phyloP scores from a whole-genome alignment of 37 sponge, comb jelly and placozoan species.

The Aplysina aerophoba region DNA sequence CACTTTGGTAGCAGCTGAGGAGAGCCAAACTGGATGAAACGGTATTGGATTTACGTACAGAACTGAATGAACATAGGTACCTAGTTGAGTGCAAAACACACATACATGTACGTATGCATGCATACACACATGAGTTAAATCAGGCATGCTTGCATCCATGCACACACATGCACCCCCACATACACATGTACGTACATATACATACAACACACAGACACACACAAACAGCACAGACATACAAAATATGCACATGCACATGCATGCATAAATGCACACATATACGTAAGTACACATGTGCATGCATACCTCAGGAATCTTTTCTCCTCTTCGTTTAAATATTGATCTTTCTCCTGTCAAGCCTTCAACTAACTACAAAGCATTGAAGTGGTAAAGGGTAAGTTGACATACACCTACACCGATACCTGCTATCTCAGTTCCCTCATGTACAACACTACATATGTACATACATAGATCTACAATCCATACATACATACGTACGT shows the following conservation, averaged over 20 bases:
- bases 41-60: background rate
- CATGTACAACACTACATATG: conserved; percentile 7
- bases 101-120: background rate
- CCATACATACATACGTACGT: too few relatives aligned
- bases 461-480: too few relatives aligned
- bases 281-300: conserved; percentile 2
- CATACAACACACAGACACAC: background rate
- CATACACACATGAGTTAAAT: background rate
- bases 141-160: background rate
- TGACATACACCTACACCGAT: too few relatives aligned
- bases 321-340: conserved; percentile 84
- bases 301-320: conserved; percentile 68
- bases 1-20: conserved; percentile 70
- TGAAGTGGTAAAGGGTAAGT: too few relatives aligned
- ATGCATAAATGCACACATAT: too few relatives aligned
- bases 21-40: conserved; percentile 31
- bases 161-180: background rate
- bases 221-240: background rate
- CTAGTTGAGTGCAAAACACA: too few relatives aligned
- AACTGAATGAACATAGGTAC: background rate
- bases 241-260: background rate
- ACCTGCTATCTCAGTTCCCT: too few relatives aligned
- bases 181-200: background rate
- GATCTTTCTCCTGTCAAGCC: conserved; percentile 88
- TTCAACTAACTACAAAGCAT: conserved; percentile 66